Conservation (phyloP, 2,797 vertebrate species). For the Hydrocynus forskahlii region DNA sequence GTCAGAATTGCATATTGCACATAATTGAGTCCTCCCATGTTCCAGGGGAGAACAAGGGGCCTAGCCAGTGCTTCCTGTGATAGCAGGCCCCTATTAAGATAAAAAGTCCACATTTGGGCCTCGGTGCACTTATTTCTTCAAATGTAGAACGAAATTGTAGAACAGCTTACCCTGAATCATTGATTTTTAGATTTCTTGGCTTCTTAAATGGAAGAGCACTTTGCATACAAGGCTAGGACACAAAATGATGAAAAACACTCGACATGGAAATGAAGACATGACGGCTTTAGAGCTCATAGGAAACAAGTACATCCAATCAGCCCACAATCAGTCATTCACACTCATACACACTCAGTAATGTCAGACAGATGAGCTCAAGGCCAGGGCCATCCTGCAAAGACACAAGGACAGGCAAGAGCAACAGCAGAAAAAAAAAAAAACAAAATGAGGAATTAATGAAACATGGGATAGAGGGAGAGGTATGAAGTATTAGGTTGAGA, state of each 20-base stretch:
- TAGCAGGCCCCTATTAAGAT: neutral
- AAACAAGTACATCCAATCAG: conserved; percentile 1
- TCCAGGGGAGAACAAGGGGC: too few species aligned
- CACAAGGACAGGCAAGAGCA: neutral
- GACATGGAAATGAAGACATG: neutral
- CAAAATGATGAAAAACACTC: neutral
- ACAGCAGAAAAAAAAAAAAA: neutral
- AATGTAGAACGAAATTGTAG: neutral
- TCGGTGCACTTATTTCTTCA: neutral
- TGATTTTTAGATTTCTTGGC: neutral
- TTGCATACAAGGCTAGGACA: neutral
- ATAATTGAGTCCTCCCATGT: too few species aligned
- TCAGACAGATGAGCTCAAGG: neutral
- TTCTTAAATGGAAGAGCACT: neutral
- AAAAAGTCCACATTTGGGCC: neutral
- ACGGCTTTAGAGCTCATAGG: neutral
- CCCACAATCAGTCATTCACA: conserved; percentile 4
- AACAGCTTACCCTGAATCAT: neutral
- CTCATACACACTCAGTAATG: neutral
- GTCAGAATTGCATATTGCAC: too few species aligned
- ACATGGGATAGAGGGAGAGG: neutral
- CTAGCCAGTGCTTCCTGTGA: too few species aligned
- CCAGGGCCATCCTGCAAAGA: neutral
- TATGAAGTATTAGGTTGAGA: neutral
- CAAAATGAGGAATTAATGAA: neutral